Percentiles rank a stretch among this genome's conserved stretches.
phyloP scores from a whole-genome alignment of 2,888 invertebrate species.

The Andrena minutula region DNA sequence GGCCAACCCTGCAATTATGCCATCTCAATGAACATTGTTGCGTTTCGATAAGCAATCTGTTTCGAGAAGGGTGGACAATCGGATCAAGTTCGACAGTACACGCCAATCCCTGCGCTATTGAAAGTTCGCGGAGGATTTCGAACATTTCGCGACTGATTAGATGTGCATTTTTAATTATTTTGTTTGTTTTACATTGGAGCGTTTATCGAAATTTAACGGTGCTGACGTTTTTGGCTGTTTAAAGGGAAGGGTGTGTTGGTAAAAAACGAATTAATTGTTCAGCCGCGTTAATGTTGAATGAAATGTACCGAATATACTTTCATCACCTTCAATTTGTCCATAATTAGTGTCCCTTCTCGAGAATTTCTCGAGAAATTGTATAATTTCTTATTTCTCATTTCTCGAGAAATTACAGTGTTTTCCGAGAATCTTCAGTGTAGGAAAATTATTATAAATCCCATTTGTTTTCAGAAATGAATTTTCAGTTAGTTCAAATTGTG shows the following conservation, averaged over 20 bases:
- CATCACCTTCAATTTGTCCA: neutral
- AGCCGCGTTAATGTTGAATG: neutral
- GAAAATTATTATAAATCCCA: no score
- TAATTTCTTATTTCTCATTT: no score
- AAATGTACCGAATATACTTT: neutral
- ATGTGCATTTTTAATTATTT: no score
- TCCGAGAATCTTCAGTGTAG: no score
- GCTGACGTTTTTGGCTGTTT: neutral
- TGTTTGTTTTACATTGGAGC: no score
- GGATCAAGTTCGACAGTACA: slow-evolving; percentile 11
- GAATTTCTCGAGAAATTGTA: no score
- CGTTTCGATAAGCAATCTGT: slow-evolving; percentile 54
- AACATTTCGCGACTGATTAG: neutral
- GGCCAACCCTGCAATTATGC: slow-evolving; percentile 71
- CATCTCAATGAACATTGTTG: slow-evolving; percentile 67
- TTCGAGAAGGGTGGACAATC: slow-evolving; percentile 5
- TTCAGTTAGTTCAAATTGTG: no score
- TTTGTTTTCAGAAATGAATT: no score
- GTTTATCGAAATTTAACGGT: neutral
- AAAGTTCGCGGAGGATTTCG: neutral
- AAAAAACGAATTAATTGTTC: neutral
- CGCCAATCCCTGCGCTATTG: neutral
- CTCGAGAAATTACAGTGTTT: no score
- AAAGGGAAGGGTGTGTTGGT: neutral
- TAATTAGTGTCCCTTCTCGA: no score